Evolutionary conservation across 2,113 vertebrate species (phyloP), one percentile per base, ranked within the genome.

Genomic region (Corvus cornix): DNA sequence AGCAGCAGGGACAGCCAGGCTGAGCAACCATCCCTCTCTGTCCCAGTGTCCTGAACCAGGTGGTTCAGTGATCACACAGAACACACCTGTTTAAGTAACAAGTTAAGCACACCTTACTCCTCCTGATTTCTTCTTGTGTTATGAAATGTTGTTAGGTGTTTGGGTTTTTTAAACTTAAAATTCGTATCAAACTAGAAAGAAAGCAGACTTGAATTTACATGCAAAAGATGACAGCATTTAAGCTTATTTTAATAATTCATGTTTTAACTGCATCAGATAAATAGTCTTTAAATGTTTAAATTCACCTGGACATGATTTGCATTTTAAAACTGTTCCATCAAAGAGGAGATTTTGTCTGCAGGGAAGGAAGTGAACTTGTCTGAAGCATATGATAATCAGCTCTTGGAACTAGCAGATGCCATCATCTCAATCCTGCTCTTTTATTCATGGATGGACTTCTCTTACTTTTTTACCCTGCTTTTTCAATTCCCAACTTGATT

Each of bases 331-430:
- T 39, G 16, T 59, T 95, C 33, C 52, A 86, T 92, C 83, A 75
- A 90, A 90, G 56, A 84, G 55, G 27, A 88, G 64, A 44, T 55
- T 92, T 66, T 74, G 76, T 95, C 88, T 89, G 67, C 68, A 67
- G 27, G 7, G 39, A 90, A 93, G 89, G 86, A 95, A 89, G 66
- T 43, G 53, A 96, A 83, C 43, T 77, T 95, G 89, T 93, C 91
- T 92, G 83, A 95, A 95, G 58, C 37, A 35, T 77, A 90, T 86
- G 68, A 92, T 95, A 93, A 95, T 84, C 76, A 93, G 56, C 59
- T 63, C 80, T 52, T 75, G 22, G 83, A 95, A 89, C 39, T 8
- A 60, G 60, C 68, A 86, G 55, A 89, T 86, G 33, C 26, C 76
- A 92, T 84, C 59, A 67, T 74, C 86, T 92, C 68, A 59, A 35